phyloP scores from a whole-genome alignment of 2,113 vertebrate genomes.

The Fulmarus glacialis region DNA sequence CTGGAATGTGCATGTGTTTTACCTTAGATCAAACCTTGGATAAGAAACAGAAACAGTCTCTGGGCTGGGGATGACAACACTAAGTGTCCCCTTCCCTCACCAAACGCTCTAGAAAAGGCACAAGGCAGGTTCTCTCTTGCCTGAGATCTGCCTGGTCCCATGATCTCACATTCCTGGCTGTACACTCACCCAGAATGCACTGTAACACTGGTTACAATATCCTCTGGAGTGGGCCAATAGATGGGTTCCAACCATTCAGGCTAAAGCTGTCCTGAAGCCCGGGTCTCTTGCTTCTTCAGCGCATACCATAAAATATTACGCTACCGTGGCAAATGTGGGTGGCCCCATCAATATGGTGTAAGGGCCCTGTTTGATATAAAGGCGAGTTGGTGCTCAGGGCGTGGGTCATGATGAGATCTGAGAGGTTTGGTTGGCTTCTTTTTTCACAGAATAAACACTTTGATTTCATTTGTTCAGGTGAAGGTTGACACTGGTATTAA shows the following conservation, averaged over 20 bases:
- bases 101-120: not conserved
- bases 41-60: not conserved
- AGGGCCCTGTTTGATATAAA: not conserved
- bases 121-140: not conserved
- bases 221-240: not conserved
- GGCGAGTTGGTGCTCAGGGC: not conserved
- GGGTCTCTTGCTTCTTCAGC: not conserved
- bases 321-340: not conserved
- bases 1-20: not conserved
- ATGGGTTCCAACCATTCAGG: not conserved
- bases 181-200: not conserved
- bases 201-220: not conserved
- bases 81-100: not conserved
- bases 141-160: not conserved
- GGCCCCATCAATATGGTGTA: not conserved
- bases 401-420: not conserved
- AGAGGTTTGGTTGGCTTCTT: not conserved
- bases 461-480: not conserved
- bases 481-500: not conserved
- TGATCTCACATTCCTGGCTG: not conserved
- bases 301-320: not conserved
- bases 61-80: not conserved
- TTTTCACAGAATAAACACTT: not conserved
- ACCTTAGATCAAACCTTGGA: not conserved
- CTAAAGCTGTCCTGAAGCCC: not conserved